Conservation (phyloP, 2,888 invertebrate species). For the Nasonia oneida region DNA sequence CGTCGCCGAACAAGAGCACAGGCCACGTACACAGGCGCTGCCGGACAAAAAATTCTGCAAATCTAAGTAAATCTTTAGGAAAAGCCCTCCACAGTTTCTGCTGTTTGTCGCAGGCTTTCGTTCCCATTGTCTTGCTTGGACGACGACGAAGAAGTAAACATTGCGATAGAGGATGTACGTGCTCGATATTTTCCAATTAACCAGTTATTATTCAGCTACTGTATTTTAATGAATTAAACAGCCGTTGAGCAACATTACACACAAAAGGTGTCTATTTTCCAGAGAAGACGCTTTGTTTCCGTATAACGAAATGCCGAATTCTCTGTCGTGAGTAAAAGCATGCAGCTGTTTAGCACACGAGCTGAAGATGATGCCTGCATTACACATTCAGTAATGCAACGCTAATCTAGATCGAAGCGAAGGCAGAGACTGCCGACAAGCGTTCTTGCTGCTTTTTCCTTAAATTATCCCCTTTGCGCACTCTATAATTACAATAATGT, state of each 20-base stretch:
- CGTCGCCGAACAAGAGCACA: conserved; percentile 23
- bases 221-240: no score
- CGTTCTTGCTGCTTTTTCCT: neutral
- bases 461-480: conserved; percentile 1
- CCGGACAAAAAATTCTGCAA: conserved; percentile 54
- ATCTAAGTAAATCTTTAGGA: conserved; percentile 59
- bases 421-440: neutral
- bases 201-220: neutral
- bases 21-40: conserved; percentile 22
- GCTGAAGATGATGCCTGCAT: neutral
- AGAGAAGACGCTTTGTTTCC: neutral
- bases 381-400: conserved; percentile 36
- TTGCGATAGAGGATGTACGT: conserved; percentile 1
- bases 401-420: conserved; percentile 44
- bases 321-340: neutral
- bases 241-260: no score
- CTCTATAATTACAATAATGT: conserved; percentile 54
- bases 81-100: neutral
- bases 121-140: conserved; percentile 14
- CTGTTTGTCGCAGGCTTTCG: neutral
- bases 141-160: conserved; percentile 27
- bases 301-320: neutral
- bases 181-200: conserved; percentile 13
- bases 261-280: neutral
- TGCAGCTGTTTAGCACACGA: neutral